Percentiles rank a stretch among this genome's conserved stretches.
These are phyloP conservation scores for Brienomyrus brachyistius DNA, from an alignment of 2,113 vertebrate genomes.

Conservation along the genomic window DNA sequence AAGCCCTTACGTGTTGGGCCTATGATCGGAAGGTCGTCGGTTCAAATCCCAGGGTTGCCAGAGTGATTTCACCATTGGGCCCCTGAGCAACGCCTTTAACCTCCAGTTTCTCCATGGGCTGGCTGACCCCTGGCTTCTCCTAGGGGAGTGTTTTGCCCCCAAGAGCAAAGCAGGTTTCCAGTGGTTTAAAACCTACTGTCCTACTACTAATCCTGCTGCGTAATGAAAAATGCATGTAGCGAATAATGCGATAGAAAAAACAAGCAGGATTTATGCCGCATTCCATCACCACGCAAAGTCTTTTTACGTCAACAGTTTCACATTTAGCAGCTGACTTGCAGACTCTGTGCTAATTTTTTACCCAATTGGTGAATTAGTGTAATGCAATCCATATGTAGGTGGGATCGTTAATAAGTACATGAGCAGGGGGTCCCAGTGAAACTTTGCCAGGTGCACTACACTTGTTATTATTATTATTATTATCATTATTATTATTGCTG, in stretches of 20 bases:
- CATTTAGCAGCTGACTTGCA: background rate
- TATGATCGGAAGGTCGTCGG: background rate
- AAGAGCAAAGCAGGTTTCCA: background rate
- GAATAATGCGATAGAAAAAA: background rate
- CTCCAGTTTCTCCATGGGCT: background rate
- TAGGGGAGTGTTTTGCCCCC: background rate
- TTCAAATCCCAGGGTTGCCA: background rate
- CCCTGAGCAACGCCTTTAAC: background rate
- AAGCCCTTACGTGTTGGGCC: background rate
- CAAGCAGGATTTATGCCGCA: background rate
- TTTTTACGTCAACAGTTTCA: background rate
- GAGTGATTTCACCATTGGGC: background rate
- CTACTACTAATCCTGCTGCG: background rate
- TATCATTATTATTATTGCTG: background rate
- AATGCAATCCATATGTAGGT: background rate
- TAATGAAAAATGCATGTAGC: background rate
- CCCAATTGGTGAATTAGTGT: background rate
- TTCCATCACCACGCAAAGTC: background rate
- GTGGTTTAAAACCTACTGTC: background rate
- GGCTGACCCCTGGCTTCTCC: background rate
- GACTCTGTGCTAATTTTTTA: background rate
- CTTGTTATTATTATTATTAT: background rate
- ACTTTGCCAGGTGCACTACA: background rate
- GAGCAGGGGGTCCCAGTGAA: background rate
- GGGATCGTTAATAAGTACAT: background rate